These are phyloP conservation scores for Macrosteles quadrilineatus DNA, from an alignment of 1,140 invertebrate genomes.

Conservation along the genomic window DNA sequence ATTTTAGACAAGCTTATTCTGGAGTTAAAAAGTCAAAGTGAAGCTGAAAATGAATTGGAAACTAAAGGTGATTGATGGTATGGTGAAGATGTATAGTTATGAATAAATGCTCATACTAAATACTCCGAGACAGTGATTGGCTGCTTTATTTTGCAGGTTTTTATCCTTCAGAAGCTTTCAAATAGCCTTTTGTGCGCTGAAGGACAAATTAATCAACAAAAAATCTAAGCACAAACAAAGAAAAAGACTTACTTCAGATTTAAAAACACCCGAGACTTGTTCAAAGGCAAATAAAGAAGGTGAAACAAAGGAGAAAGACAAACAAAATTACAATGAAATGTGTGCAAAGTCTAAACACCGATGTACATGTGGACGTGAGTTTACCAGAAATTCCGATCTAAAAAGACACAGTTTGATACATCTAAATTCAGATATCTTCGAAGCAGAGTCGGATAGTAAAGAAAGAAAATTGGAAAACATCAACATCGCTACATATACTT, in stretches of 20 bases:
- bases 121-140: constrained; percentile 4
- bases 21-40: no score
- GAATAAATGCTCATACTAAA: no score
- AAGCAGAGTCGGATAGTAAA: neutral
- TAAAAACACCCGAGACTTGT: no score
- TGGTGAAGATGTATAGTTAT: no score
- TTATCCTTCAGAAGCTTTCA: constrained; percentile 14
- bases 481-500: constrained; percentile 28
- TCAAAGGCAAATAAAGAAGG: no score
- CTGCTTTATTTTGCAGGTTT: constrained; percentile 26
- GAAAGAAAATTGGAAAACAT: neutral
- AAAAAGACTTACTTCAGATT: no score
- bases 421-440: constrained; percentile 39
- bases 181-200: neutral
- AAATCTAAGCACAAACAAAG: neutral
- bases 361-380: constrained; percentile 36
- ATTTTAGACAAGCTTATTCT: no score
- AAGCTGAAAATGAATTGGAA: no score
- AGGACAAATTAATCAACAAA: neutral
- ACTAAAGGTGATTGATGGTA: no score
- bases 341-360: neutral
- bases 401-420: constrained; percentile 42
- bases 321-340: no score
- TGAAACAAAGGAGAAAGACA: no score
- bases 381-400: constrained; percentile 37